phyloP scores from a whole-genome alignment of 1,140 invertebrate genomes.

The Cydia pomonella region DNA sequence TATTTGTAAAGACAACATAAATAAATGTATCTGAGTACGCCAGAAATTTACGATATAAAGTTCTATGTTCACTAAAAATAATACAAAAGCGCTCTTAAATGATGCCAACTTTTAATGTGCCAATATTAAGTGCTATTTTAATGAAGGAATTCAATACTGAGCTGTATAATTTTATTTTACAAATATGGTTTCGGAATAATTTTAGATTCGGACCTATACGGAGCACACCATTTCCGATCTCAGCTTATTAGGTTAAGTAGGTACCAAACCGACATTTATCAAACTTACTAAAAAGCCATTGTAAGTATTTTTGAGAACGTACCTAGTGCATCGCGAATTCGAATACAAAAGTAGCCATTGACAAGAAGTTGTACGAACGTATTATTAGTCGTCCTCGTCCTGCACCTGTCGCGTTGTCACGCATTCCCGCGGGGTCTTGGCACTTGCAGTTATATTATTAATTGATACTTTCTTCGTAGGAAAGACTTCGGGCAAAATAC shows the following conservation, averaged over 20 bases:
- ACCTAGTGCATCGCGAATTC: neutral
- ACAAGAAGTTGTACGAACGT: conserved; percentile 24
- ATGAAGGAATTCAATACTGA: too few relatives aligned
- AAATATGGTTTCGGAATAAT: too few relatives aligned
- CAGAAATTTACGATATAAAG: neutral
- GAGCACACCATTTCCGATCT: too few relatives aligned
- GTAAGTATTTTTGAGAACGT: neutral
- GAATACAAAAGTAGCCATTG: conserved; percentile 17
- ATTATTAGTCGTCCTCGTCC: conserved; percentile 35
- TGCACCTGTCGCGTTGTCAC: conserved; percentile 61
- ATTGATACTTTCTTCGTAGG: neutral
- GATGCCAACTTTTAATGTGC: too few relatives aligned
- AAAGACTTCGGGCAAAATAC: conserved; percentile 43
- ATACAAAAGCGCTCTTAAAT: too few relatives aligned
- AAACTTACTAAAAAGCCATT: neutral
- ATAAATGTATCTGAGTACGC: neutral
- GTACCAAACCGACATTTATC: too few relatives aligned
- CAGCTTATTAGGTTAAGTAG: too few relatives aligned
- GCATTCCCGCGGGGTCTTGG: conserved; percentile 30
- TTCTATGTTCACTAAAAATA: neutral
- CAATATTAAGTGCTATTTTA: too few relatives aligned
- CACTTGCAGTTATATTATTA: conserved; percentile 34
- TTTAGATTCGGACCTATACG: too few relatives aligned
- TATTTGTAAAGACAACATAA: neutral
- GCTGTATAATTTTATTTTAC: too few relatives aligned